phyloP scores from a whole-genome alignment of 2,113 vertebrate species.

The Nibea coibor region DNA sequence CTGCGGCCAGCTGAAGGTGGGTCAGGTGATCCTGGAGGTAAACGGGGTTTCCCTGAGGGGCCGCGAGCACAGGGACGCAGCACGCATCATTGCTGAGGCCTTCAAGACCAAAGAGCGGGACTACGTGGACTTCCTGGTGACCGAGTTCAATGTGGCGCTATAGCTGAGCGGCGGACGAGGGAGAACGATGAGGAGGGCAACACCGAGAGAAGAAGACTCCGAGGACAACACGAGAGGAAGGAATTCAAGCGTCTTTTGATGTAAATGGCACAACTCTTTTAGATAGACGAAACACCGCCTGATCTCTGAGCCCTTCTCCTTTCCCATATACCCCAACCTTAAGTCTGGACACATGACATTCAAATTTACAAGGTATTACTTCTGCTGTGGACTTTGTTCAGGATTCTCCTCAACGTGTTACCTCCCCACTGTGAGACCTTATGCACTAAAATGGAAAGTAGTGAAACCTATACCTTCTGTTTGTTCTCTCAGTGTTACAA shows the following conservation, averaged over 20 bases:
- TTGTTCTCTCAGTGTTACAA: slow-evolving; percentile 29
- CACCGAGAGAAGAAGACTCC: not conserved
- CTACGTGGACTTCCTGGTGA: slow-evolving; percentile 95
- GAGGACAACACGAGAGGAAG: not conserved
- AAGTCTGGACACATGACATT: slow-evolving; percentile 16
- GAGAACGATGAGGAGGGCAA: not conserved
- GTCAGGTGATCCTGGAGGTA: slow-evolving; percentile 96
- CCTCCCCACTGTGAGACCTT: slow-evolving; percentile 74
- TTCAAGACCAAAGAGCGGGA: slow-evolving; percentile 97
- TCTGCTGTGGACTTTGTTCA: slow-evolving; percentile 51
- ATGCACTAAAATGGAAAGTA: slow-evolving; percentile 59
- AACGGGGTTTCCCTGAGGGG: slow-evolving; percentile 90
- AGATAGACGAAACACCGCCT: slow-evolving; percentile 29
- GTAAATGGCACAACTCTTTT: slow-evolving; percentile 70
- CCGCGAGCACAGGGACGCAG: slow-evolving; percentile 93
- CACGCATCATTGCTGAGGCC: slow-evolving; percentile 95
- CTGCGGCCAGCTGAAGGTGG: slow-evolving; percentile 95
- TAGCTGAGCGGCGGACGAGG: slow-evolving; percentile 75
- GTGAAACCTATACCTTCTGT: slow-evolving; percentile 33
- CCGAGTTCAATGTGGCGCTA: slow-evolving; percentile 96
- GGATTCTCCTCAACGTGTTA: slow-evolving; percentile 66
- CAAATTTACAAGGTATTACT: slow-evolving; percentile 24
- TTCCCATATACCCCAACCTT: slow-evolving; percentile 1
- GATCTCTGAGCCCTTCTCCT: slow-evolving; percentile 53
- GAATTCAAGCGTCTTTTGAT: slow-evolving; percentile 28